Base-by-base conservation (phyloP, 1,140 invertebrate species). In the Hyles euphorbiae region DNA sequence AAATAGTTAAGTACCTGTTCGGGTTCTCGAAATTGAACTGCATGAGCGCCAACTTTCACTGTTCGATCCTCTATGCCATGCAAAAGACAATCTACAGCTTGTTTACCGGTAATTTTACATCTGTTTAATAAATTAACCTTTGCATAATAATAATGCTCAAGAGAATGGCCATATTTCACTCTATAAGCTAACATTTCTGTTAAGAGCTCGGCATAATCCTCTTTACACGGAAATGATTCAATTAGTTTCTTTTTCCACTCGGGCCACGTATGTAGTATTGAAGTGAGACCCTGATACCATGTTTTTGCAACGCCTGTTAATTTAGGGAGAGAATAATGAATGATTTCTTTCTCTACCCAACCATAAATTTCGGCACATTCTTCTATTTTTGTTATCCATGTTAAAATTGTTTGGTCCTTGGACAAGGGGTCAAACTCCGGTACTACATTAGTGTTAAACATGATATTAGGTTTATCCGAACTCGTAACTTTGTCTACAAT, bases 201-300 rank as follows among this genome's bases (percentile, higher is more conserved):
- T n/a, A 78, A 58, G 3, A 72, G 53, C 12, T 65, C 63, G 3
- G 67, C 58, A 58, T 68, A 78, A 34, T 78, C 64, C 8, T 68
- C 53, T 3, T 51, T 53, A 53, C 48, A 53, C 2, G 73, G 72
- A 63, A 83, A 83, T 5, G 69, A 72, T 12, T 61, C 59, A 32
- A 64, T 40, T 36, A 84, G 44, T 58, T 76, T 78, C 7, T 51
- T 53, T 56, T 81, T 82, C 72, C 73, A 82, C 53, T 84, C 72
- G 4, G n/a, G n/a, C 79, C 79, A 82, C 2, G 65, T 67, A 56
- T 63, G 65, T n/a, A 62, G 61, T 2, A 82, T 5, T 3, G 61
- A 61, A 9, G 68, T 40, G 56, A 79, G 58, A n/a, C 70, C 63
- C 32, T 71, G 67, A 52, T 81, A 81, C 81, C 76, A 84, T 2